Conservation (phyloP, 2,888 invertebrate genomes). For the Drosophila fulvimacula region DNA sequence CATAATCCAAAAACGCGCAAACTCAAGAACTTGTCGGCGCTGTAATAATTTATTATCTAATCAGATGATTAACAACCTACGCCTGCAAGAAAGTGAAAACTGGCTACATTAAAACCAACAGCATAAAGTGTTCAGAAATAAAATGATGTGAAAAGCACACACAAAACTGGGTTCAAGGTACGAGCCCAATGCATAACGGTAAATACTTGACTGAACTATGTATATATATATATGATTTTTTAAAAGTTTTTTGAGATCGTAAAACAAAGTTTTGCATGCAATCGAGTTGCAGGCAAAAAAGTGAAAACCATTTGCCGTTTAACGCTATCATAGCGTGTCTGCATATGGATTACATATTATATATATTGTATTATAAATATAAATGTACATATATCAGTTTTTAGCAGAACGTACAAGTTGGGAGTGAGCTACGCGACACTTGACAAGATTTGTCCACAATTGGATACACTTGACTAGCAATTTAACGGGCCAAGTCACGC, state of each 20-base stretch:
- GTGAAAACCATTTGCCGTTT: conserved; percentile 54
- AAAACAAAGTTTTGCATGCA: conserved; percentile 54
- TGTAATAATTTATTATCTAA: conserved; percentile 62
- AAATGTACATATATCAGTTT: background rate
- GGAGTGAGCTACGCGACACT: conserved; percentile 44
- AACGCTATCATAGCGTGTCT: conserved; percentile 23
- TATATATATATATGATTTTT: background rate
- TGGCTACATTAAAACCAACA: conserved; percentile 28
- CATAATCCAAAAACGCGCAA: conserved; percentile 42
- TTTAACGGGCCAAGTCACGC: conserved; percentile 73
- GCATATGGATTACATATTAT: background rate
- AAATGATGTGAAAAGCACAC: conserved; percentile 3
- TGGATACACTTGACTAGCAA: conserved; percentile 43
- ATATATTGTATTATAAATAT: background rate
- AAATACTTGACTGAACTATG: conserved; percentile 18
- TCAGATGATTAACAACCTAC: conserved; percentile 60
- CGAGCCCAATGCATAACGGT: conserved; percentile 46
- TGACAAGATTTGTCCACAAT: conserved; percentile 58
- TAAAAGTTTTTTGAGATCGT: conserved; percentile 10
- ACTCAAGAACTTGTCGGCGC: conserved; percentile 26
- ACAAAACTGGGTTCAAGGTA: conserved; percentile 56
- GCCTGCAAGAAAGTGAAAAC: conserved; percentile 57
- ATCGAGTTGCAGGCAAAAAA: conserved; percentile 49
- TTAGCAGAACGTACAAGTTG: conserved; percentile 43
- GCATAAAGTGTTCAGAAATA: conserved; percentile 18